Percentiles rank a stretch among this genome's conserved stretches.
Conservation (phyloP, 2,888 invertebrate genomes). For the Resseliella maxima region DNA sequence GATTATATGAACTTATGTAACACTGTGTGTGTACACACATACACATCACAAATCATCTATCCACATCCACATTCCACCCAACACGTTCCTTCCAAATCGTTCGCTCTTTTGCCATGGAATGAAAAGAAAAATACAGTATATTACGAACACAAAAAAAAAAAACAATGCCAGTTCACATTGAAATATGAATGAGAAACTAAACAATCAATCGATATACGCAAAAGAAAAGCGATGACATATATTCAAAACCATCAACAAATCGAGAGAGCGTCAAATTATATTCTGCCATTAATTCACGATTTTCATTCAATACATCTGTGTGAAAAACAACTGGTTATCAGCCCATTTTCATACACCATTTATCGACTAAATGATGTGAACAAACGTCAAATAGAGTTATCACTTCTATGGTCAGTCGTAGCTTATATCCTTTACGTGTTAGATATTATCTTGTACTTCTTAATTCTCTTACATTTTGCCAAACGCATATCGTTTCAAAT, state of each 20-base stretch:
- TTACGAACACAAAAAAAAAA: not conserved
- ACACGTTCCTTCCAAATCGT: not conserved
- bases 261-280: not conserved
- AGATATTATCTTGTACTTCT: too few species aligned
- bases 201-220: conserved; percentile 7
- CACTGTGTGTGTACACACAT: not conserved
- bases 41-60: not conserved
- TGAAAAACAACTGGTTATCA: not conserved
- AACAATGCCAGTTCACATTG: not conserved
- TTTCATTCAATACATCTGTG: not conserved
- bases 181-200: not conserved
- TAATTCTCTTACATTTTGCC: too few species aligned
- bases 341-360: not conserved
- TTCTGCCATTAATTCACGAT: not conserved
- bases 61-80: not conserved
- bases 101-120: not conserved
- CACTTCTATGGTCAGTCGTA: not conserved
- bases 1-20: conserved; percentile 14
- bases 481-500: not conserved
- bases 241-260: conserved; percentile 6
- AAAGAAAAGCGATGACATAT: not conserved
- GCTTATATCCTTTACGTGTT: not conserved
- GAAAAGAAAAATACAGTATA: not conserved
- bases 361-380: conserved; percentile 8
- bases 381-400: not conserved